These are phyloP conservation scores for Pithys albifrons DNA, from an alignment of 2,113 vertebrate species.

Conservation along the genomic window DNA sequence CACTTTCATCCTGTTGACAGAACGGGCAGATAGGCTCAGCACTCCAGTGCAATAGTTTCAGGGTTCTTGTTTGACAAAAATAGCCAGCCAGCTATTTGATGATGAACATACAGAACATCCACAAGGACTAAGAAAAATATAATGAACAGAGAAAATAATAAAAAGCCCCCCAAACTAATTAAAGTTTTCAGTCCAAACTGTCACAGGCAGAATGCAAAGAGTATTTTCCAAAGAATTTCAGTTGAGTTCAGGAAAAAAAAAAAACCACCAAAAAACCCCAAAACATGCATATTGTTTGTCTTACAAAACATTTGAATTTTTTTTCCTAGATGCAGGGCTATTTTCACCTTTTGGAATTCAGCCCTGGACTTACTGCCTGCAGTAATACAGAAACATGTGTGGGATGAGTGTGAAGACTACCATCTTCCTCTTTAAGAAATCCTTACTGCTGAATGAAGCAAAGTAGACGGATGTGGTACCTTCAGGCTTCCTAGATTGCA, in stretches of 20 bases:
- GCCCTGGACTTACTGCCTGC: neutral
- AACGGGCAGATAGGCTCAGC: constrained; percentile 74
- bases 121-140: constrained; percentile 69
- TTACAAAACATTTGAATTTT: neutral
- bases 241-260: neutral
- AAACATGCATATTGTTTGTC: neutral
- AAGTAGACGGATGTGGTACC: neutral
- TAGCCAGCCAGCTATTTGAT: constrained; percentile 81
- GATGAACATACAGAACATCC: constrained; percentile 74
- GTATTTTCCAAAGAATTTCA: constrained; percentile 1
- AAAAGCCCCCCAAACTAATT: constrained; percentile 71
- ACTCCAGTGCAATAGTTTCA: constrained; percentile 76
- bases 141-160: constrained; percentile 76
- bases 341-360: neutral
- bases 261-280: too few species aligned
- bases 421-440: neutral
- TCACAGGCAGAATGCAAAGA: neutral
- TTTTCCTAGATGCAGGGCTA: neutral
- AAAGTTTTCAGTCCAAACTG: constrained; percentile 62
- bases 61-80: constrained; percentile 80
- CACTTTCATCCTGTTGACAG: constrained; percentile 86
- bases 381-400: neutral
- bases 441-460: neutral
- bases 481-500: neutral
- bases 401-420: neutral